These are phyloP conservation scores for Scaptomyza tumidula DNA, from an alignment of 2,888 invertebrate genomes.

Conservation along the genomic window DNA sequence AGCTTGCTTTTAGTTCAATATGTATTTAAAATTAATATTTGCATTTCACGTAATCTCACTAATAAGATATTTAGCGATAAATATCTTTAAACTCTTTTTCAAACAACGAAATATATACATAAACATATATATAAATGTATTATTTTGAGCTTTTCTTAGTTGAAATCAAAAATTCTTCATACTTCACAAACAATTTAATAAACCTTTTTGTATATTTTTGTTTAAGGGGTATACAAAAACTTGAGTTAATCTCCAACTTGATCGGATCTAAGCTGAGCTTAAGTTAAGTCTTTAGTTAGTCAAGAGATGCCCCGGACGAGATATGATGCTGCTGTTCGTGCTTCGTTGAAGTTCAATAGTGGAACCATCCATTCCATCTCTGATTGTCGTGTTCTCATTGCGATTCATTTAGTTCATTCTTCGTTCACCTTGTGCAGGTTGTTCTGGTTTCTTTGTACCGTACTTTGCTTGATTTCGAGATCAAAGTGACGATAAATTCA, in stretches of 20 bases:
- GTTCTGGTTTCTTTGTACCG: neutral
- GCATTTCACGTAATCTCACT: too few relatives aligned
- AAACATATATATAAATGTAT: too few relatives aligned
- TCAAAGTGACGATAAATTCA: neutral
- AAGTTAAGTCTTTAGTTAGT: constrained; percentile 6
- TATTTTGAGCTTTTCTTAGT: too few relatives aligned
- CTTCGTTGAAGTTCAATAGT: constrained; percentile 77
- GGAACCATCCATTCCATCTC: constrained; percentile 25
- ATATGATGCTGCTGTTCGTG: constrained; percentile 55
- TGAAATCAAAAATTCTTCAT: too few relatives aligned
- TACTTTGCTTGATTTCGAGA: neutral
- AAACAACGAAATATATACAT: too few relatives aligned
- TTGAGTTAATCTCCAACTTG: neutral
- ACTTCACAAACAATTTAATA: neutral
- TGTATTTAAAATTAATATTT: too few relatives aligned
- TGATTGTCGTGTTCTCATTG: constrained; percentile 51
- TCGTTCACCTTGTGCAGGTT: constrained; percentile 55
- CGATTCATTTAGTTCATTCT: neutral
- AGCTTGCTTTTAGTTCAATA: too few relatives aligned
- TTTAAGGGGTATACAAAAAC: neutral
- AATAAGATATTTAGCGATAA: too few relatives aligned
- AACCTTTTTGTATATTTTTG: too few relatives aligned
- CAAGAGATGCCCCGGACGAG: constrained; percentile 50
- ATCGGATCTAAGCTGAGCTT: neutral
- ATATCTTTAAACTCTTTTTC: too few relatives aligned